Base-by-base conservation (phyloP, 2,113 vertebrate species). In the Microcebus tavaratra region DNA sequence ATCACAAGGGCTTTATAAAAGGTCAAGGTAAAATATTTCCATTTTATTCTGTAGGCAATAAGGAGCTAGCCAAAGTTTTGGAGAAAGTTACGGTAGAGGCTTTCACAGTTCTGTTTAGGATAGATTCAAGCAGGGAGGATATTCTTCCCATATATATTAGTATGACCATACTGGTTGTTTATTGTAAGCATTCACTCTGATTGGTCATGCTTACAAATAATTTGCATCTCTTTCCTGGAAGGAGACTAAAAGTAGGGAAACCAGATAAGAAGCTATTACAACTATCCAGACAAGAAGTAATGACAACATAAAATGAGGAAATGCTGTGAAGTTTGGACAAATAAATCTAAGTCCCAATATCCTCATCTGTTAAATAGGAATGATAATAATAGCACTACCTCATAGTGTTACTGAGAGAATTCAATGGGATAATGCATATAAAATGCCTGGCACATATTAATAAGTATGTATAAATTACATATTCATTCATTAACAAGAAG, bases 401-500 rank as follows among this genome's bases (percentile, higher is more conserved):
- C 63, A 65, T 4, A 68, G 36, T 34, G 42, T 79, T 79, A 63
- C 31, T 86, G 59, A 67, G 31, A 88, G 67, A 91, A 89, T 89
- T 76, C 42, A 81, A 50, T 11, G 63, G 65, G 11, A 17, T 27
- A 84, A 80, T 25, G 12, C 18, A 48, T 48, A 14, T n/a, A 82
- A 61, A 78, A 39, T 83, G 29, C 20, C 59, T 75, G 25, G 5
- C 13, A 80, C 31, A 65, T n/a, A 20, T 8, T 57, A 57, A 20
- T 84, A 87, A 80, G 8, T 61, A 68, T 11, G 20, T 12, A 89
- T 65, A 88, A 88, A 55, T 87, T 83, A 17, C 39, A 76, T 70
- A 88, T 72, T 95, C 12, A 45, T 34, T 92, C 14, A 70, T 75
- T 83, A 88, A 36, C 76, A 93, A 96, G 34, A 85, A 94, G n/a